Evolutionary conservation across 2,888 invertebrate species (phyloP), one percentile per base, ranked within the genome.

Genomic region (Alentia gelatinosa): DNA sequence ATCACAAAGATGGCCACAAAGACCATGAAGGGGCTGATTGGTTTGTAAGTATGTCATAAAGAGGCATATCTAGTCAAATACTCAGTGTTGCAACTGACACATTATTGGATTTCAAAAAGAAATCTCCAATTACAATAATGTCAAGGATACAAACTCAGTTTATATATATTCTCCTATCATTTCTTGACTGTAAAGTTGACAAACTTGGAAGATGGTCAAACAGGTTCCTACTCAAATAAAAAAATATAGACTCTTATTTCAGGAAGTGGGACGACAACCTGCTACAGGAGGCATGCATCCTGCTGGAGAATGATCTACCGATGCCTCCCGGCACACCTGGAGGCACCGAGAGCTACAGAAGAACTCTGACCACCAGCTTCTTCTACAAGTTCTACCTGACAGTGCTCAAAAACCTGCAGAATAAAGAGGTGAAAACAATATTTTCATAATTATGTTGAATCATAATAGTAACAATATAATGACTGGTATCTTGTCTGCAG

Each of bases 321-420:
- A 96, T 99, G 93, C 96, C 97, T 63, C 97, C 97, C 9, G 97
- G 97, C n/a, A 98, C 97, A 15, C 98, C 98, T 0, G 98, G 98
- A 74, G 98, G 98, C 90, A 98, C 98, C 97, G 97, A 97, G 42
- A 97, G 97, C 56, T 98, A 98, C 95, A 96, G 98, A 33, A 97
- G 97, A 90, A 97, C 98, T 0, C 96, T 98, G 9, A 97, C 98
- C 9, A 96, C 98, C 33, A 95, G 95, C 91, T 96, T 96, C 93
- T 96, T 97, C 95, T 97, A 96, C 95, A 97, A 97, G 94, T 97
- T 97, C 94, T 97, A 96, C 94, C 94, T 96, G 63, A 94, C 95
- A 23, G 96, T 96, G 23, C 91, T 88, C n/a, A 88, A 63, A 30
- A 74, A 92, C 35, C 90, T 93, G 39, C 63, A 90, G 30, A 84